Conservation (phyloP, 2,888 invertebrate genomes). For the Nymphalis polychloros region DNA sequence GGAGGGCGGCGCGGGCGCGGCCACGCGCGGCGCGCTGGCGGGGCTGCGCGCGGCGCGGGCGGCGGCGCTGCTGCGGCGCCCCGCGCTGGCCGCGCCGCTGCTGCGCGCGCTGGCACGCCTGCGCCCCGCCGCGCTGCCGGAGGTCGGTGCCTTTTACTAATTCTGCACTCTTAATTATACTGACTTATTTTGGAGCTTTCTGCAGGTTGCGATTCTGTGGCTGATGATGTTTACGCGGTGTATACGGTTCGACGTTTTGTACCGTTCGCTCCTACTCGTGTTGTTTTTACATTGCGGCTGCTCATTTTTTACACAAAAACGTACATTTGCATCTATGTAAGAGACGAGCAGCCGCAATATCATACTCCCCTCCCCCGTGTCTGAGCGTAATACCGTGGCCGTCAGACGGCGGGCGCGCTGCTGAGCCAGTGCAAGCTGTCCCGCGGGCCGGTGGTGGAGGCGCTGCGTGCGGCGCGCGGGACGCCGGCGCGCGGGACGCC, state of each 20-base stretch:
- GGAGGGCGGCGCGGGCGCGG: conserved; percentile 46
- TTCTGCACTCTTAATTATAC: background rate
- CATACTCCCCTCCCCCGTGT: no score
- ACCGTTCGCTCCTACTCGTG: no score
- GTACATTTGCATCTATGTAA: no score
- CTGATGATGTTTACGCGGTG: no score
- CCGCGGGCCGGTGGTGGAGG: conserved; percentile 57
- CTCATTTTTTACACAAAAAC: no score
- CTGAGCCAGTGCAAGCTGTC: conserved; percentile 56
- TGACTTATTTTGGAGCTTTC: no score
- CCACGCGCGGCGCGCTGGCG: conserved; percentile 42
- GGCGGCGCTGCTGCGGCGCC: conserved; percentile 48
- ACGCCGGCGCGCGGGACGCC: conserved; percentile 22
- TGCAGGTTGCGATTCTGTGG: no score
- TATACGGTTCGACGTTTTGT: no score
- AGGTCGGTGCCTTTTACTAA: conserved; percentile 42
- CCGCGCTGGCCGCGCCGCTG: conserved; percentile 59
- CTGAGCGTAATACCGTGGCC: no score
- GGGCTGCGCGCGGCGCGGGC: conserved; percentile 45
- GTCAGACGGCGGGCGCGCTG: conserved; percentile 56
- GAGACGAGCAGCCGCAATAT: no score
- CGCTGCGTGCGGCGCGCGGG: conserved; percentile 53
- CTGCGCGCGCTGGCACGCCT: conserved; percentile 57
- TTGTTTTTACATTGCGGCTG: no score
- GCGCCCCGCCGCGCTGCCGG: conserved; percentile 38